Evolutionary conservation across 2,797 vertebrate species (phyloP), one percentile per base, ranked within the genome.

Genomic region (Phaenicophaeus curvirostris): DNA sequence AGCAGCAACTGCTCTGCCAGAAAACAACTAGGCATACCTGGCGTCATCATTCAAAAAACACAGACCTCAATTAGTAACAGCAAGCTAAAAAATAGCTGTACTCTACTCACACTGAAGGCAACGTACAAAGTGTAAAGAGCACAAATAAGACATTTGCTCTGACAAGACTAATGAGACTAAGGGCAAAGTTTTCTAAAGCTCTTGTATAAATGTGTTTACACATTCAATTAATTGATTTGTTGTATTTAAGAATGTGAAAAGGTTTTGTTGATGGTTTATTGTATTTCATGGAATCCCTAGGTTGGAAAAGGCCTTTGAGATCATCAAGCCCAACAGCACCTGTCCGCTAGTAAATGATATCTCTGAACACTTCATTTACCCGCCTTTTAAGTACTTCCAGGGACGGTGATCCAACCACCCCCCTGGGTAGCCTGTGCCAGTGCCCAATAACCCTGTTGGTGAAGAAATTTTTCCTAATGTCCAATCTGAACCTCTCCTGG

Each of bases 111-210:
- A 15, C 28, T 5, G 46, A 21, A 66, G 48, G 21, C 50, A 16
- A 27, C 0, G 31, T 8, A 30, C 1, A 1, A 53, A 85, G 74
- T 0, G 27, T 9, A 55, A 41, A 63, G 37, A 66, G 37, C 63
- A 58, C 63, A 51, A 66, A 27, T 1, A 12, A 18, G 35, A 11
- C 35, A 7, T 54, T 24, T 11, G 50, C 68, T 23, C 54, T 85
- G 85, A 75, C 58, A 41, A 75, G n/a, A 15, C 23, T 31, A 67
- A 11, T 7, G 19, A 1, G 2, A 87, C 15, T 3, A 25, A 61
- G 15, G 37, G 87, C 61, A 11, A 71, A 74, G 54, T 75, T 86
- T 76, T 39, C 89, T 44, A 35, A 50, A 71, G 75, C 54, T 28
- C 3, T 1, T 59, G n/a, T 17, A 55, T 2, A 30, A 57, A 7